Conservation (phyloP, 2,888 invertebrate genomes). For the Nymphalis polychloros region DNA sequence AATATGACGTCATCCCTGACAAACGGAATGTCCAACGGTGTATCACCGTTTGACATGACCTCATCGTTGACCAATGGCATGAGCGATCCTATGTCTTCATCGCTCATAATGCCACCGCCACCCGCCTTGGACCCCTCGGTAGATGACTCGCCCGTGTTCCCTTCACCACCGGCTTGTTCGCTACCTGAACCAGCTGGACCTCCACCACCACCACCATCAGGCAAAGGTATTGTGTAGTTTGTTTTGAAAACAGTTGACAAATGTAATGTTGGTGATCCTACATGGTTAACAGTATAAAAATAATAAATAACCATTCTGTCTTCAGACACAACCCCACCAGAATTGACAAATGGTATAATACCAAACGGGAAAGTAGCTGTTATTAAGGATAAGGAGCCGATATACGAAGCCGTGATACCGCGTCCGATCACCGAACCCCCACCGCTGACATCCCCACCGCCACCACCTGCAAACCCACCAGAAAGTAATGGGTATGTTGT, state of each 20-base stretch:
- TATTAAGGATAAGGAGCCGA: slow-evolving; percentile 85
- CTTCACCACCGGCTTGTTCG: slow-evolving; percentile 79
- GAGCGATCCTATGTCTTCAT: slow-evolving; percentile 48
- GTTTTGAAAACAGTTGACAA: background rate
- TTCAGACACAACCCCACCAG: slow-evolving; percentile 69
- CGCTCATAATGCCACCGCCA: slow-evolving; percentile 62
- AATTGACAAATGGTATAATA: slow-evolving; percentile 72
- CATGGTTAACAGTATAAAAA: too few species aligned
- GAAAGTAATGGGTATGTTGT: slow-evolving; percentile 62
- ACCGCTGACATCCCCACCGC: slow-evolving; percentile 56
- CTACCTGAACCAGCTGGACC: slow-evolving; percentile 90
- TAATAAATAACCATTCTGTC: background rate
- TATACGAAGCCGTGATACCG: slow-evolving; percentile 92
- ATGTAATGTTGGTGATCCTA: too few species aligned
- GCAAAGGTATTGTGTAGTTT: slow-evolving; percentile 55
- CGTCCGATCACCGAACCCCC: slow-evolving; percentile 81
- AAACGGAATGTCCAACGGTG: slow-evolving; percentile 43
- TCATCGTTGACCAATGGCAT: slow-evolving; percentile 40
- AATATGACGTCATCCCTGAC: slow-evolving; percentile 52
- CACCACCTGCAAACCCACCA: slow-evolving; percentile 54
- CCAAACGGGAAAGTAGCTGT: slow-evolving; percentile 78
- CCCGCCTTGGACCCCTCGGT: slow-evolving; percentile 46
- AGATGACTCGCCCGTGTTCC: slow-evolving; percentile 57
- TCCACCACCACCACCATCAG: slow-evolving; percentile 84
- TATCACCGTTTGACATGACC: slow-evolving; percentile 42